phyloP scores from a whole-genome alignment of 2,797 vertebrate species.

The Mormyrus hasselquistii region DNA sequence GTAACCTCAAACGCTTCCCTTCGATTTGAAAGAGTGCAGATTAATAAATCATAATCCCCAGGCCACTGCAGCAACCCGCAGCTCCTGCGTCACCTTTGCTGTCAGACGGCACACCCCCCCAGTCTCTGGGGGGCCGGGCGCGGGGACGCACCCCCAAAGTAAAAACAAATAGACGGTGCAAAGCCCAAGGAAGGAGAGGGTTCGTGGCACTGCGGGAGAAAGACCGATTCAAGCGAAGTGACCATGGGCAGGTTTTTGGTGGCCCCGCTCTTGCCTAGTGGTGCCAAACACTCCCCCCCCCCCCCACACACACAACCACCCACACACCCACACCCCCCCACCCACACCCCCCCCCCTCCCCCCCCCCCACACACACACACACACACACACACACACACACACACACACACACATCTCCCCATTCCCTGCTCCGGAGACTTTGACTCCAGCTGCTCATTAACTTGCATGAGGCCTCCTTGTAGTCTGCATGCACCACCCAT shows the following conservation, averaged over 20 bases:
- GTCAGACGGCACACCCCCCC: constrained; percentile 58
- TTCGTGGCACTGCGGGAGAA: constrained; percentile 9
- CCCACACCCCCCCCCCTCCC: too few species aligned
- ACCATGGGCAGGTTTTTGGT: neutral
- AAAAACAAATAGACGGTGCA: constrained; percentile 66
- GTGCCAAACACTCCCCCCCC: neutral
- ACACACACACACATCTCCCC: neutral
- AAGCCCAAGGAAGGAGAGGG: constrained; percentile 54
- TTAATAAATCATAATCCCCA: constrained; percentile 83
- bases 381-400: neutral
- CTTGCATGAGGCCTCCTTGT: constrained; percentile 68
- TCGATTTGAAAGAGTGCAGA: constrained; percentile 60
- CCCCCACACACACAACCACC: neutral
- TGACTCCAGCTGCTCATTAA: constrained; percentile 72
- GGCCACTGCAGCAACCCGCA: constrained; percentile 62
- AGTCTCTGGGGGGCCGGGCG: constrained; percentile 26
- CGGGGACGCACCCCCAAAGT: constrained; percentile 37
- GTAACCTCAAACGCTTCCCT: constrained; percentile 56
- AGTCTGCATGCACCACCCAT: constrained; percentile 55
- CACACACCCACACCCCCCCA: neutral
- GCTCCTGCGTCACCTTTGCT: constrained; percentile 69
- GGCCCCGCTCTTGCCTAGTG: neutral
- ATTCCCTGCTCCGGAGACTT: constrained; percentile 55
- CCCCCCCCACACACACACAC: neutral
- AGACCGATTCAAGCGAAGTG: neutral